Base-by-base conservation (phyloP, 2,888 invertebrate genomes). In the Oxyteleia sp. region DNA sequence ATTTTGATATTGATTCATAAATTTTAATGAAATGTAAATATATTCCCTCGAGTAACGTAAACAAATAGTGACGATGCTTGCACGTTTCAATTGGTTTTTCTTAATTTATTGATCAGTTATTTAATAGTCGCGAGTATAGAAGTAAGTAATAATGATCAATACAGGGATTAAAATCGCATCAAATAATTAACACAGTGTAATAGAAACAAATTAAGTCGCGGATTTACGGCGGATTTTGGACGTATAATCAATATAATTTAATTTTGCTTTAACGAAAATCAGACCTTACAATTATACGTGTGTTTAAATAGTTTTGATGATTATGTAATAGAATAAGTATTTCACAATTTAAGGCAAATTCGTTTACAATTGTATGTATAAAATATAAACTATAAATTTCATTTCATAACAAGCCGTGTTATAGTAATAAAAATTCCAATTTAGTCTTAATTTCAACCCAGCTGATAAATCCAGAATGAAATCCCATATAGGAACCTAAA, bases 1-100 rank as follows among this genome's bases (percentile, higher is more conserved):
- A 59, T 59, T 41, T 59, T 59, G 13, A 13, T 59, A 59, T 59
- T 59, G 41, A 59, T 45, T 59, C 43, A 59, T 59, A 59, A 38
- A 59, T 41, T 38, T 59, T 38, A 59, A 59, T 59, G 13, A 16
- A 20, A 18, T 20, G 57, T 41, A 41, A 16, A 59, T 59, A 35
- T 57, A 57, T 41, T 59, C 57, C 13, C 20, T 13, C 20, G n/a
- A 41, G 57, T 4, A 18, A 13, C 32, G 2, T 55, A 55, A 53
- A 29, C 53, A 13, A 53, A 53, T 53, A n/a, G n/a, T 53, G 32
- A 5, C n/a, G 13, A 32, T 32, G 3, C 26, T 26, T 32, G 3
- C 32, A 2, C 32, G 8, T 55, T 16, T 55, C 18, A 18, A 11
- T 35, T 29, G 0, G 55, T 4, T 55, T 55, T 23, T 35, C 15